These are phyloP conservation scores for Drosophila athabasca DNA, from an alignment of 1,140 invertebrate genomes.

Conservation along the genomic window DNA sequence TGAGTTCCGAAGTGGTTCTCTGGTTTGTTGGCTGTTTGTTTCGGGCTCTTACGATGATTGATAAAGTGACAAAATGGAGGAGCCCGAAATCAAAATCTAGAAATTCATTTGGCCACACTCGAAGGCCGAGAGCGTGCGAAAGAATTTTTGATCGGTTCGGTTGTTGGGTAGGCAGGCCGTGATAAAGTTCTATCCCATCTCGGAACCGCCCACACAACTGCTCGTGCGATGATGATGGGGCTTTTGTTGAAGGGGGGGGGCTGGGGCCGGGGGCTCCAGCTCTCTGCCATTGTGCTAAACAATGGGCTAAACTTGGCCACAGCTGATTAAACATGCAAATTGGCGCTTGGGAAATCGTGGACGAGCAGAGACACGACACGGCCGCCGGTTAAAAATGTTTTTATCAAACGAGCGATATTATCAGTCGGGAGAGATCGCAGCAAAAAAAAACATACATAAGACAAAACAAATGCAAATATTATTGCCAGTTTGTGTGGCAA, in stretches of 20 bases:
- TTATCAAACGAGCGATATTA: conserved; percentile 68
- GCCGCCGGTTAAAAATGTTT: conserved; percentile 65
- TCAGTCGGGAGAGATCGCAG: conserved; percentile 52
- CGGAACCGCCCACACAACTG: conserved; percentile 52
- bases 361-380: conserved; percentile 63
- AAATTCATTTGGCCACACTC: conserved; percentile 27
- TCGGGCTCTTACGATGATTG: conserved; percentile 39
- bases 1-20: conserved; percentile 62
- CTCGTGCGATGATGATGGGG: conserved; percentile 16
- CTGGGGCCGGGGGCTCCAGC: no score
- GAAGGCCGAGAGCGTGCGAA: conserved; percentile 50
- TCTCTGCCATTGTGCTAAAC: conserved; percentile 53
- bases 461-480: conserved; percentile 54
- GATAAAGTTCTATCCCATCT: conserved; percentile 30
- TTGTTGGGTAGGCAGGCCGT: not conserved
- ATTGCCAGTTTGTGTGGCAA: conserved; percentile 52
- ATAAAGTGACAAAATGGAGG: conserved; percentile 51
- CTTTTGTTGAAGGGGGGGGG: not conserved
- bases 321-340: conserved; percentile 79
- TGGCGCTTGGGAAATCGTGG: conserved; percentile 71
- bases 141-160: conserved; percentile 46
- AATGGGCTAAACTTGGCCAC: conserved; percentile 68
- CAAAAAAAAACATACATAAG: conserved; percentile 11
- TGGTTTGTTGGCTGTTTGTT: conserved; percentile 17
- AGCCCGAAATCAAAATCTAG: conserved; percentile 10